A percentile compares a stretch with the other conserved stretches of the same genome.
Conservation (phyloP, 2,797 vertebrate species). For the Micromesistius poutassou region DNA sequence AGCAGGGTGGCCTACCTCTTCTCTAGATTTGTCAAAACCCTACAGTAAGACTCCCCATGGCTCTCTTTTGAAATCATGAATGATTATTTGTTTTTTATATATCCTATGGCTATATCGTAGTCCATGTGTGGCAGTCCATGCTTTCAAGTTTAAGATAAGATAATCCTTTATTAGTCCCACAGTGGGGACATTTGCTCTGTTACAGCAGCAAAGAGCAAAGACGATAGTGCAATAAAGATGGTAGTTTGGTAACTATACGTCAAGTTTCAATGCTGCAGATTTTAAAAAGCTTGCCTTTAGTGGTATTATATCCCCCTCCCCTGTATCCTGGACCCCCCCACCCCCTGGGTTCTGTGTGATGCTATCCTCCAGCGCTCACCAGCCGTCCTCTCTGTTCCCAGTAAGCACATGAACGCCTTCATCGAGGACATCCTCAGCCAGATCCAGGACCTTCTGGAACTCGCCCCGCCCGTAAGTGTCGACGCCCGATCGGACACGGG, state of each 20-base stretch:
- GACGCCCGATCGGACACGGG: not conserved
- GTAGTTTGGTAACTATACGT: too few species aligned
- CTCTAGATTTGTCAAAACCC: conserved; percentile 94
- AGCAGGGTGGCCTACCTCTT: conserved; percentile 92
- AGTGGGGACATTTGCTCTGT: too few species aligned
- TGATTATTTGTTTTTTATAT: not conserved
- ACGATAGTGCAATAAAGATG: too few species aligned
- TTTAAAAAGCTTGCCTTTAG: not conserved
- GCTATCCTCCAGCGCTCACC: too few species aligned
- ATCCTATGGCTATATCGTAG: not conserved
- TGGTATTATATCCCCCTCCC: not conserved
- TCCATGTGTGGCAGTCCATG: not conserved
- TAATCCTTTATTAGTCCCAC: too few species aligned
- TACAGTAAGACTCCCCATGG: conserved; percentile 81
- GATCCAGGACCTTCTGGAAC: conserved; percentile 94
- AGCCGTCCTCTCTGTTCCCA: conserved; percentile 53
- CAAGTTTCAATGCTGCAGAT: too few species aligned
- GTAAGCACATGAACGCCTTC: conserved; percentile 96
- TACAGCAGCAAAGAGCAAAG: too few species aligned
- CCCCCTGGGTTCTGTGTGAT: not conserved
- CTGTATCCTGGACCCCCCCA: not conserved
- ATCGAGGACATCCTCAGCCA: conserved; percentile 92
- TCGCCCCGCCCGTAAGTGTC: conserved; percentile 86
- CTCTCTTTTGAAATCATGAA: not conserved
- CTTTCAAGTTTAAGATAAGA: too few species aligned